phyloP scores from a whole-genome alignment of 2,888 invertebrate species.

The Clunio marinus region DNA sequence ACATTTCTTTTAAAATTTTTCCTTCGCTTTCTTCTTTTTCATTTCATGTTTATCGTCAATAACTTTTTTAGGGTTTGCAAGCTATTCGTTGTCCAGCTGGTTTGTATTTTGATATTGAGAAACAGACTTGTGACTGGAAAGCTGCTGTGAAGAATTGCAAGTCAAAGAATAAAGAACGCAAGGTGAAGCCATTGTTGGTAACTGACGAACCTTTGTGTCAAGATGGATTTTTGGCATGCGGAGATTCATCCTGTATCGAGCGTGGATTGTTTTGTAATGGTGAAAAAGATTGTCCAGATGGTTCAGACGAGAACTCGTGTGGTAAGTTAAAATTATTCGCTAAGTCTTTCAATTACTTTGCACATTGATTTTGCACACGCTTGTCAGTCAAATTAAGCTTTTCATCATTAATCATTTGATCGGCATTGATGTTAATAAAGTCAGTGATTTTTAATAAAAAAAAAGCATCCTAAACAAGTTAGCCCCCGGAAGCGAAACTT shows the following conservation, averaged over 20 bases:
- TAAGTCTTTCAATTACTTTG: no score
- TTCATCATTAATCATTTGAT: not conserved
- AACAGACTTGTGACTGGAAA: conserved; percentile 94
- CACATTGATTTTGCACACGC: no score
- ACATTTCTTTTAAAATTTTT: no score
- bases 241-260: conserved; percentile 81
- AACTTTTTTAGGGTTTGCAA: conserved; percentile 71
- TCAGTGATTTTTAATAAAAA: no score
- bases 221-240: conserved; percentile 82
- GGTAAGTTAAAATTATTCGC: conserved; percentile 64
- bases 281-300: conserved; percentile 81
- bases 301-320: conserved; percentile 86
- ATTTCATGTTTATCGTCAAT: no score
- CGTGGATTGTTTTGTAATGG: conserved; percentile 90
- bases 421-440: not conserved
- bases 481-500: not conserved
- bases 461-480: not conserved
- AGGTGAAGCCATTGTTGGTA: conserved; percentile 77
- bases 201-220: conserved; percentile 88
- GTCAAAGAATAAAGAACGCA: conserved; percentile 81
- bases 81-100: conserved; percentile 90
- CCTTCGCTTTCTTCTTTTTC: no score
- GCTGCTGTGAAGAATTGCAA: conserved; percentile 91
- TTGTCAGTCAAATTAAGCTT: not conserved
- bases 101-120: conserved; percentile 88